Conservation (phyloP, 2,888 invertebrate species). For the Phalera bucephala region DNA sequence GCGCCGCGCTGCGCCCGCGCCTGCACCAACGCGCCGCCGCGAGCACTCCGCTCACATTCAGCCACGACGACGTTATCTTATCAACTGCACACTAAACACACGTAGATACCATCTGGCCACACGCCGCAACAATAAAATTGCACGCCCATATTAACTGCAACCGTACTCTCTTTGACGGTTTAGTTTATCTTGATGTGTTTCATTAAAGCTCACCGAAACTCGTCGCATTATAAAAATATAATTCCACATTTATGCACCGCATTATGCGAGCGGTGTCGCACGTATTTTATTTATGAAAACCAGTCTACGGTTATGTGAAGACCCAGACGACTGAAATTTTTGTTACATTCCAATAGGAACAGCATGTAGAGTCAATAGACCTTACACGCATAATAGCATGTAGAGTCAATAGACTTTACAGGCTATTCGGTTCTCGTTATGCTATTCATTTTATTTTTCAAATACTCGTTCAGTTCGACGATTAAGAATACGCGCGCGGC, state of each 20-base stretch:
- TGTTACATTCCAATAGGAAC: too few species aligned
- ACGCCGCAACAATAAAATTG: constrained; percentile 17
- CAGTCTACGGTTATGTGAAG: not conserved
- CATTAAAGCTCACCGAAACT: constrained; percentile 1
- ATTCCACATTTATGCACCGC: not conserved
- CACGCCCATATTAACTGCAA: constrained; percentile 14
- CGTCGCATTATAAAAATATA: not conserved
- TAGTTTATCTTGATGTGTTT: constrained; percentile 17
- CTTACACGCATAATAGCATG: too few species aligned
- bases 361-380: too few species aligned
- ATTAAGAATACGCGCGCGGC: constrained; percentile 34
- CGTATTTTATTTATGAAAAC: not conserved
- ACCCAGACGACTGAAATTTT: not conserved
- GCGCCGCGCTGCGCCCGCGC: constrained; percentile 22
- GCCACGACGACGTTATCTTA: constrained; percentile 23
- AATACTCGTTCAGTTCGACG: constrained; percentile 20
- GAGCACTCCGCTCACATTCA: not conserved
- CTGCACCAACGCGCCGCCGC: not conserved
- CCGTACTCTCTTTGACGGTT: constrained; percentile 12
- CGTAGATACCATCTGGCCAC: constrained; percentile 15
- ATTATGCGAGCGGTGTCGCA: not conserved
- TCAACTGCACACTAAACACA: constrained; percentile 22
- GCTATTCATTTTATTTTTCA: constrained; percentile 15
- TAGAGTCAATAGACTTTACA: not conserved
- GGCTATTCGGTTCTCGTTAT: not conserved